Conservation (phyloP, 2,113 vertebrate species). For the Bubo scandiacus region DNA sequence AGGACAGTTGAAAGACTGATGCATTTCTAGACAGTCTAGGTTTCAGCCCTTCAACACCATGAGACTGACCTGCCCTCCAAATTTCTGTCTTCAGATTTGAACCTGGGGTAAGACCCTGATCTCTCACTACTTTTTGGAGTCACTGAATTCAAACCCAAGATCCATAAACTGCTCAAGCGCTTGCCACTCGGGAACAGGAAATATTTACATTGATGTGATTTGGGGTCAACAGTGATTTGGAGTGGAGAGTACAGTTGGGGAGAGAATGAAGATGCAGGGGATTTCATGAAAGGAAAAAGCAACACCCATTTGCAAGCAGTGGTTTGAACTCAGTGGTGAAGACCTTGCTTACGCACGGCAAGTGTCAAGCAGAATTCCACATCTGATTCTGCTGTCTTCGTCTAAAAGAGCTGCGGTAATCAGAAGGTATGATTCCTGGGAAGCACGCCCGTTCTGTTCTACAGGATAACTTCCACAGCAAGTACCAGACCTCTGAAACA, state of each 20-base stretch:
- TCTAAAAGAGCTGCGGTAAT: neutral
- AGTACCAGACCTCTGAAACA: neutral
- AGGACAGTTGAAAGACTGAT: neutral
- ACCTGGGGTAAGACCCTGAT: neutral
- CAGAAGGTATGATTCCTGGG: neutral
- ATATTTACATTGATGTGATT: neutral
- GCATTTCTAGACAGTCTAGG: neutral
- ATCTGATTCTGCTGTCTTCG: neutral
- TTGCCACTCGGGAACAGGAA: neutral
- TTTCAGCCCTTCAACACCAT: neutral
- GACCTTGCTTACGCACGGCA: neutral
- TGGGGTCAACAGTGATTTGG: neutral
- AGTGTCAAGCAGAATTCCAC: neutral
- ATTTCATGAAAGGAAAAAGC: neutral
- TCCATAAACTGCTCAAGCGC: neutral
- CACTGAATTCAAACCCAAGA: neutral
- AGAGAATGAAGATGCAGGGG: neutral
- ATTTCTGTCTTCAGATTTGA: neutral
- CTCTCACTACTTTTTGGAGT: neutral
- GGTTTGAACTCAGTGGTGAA: neutral
- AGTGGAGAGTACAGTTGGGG: neutral
- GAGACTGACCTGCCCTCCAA: neutral
- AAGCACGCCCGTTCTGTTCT: neutral
- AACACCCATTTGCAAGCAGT: neutral
- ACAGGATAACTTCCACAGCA: neutral